These are phyloP conservation scores for Caenorhabditis brenneri DNA, from an alignment of 1,140 invertebrate genomes.

Conservation along the genomic window DNA sequence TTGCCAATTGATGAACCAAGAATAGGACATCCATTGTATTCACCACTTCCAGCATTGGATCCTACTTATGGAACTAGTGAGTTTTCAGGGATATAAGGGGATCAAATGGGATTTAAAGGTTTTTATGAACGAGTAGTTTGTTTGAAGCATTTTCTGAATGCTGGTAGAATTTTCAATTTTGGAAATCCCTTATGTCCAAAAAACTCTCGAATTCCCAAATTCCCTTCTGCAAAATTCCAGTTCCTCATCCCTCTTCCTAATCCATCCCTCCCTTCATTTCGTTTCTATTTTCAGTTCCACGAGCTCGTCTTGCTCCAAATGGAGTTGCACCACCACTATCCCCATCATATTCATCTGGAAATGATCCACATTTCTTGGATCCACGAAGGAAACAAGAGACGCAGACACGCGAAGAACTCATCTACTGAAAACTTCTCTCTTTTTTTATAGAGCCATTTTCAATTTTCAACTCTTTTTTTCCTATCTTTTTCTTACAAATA, in stretches of 20 bases:
- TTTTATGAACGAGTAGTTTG: no score
- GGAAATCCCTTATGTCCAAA: no score
- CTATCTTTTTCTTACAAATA: neutral
- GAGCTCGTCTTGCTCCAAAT: conserved; percentile 38
- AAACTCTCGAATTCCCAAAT: no score
- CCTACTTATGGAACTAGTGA: conserved; percentile 36
- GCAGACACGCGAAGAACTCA: conserved; percentile 55
- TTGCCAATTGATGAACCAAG: conserved; percentile 23
- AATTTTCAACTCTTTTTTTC: neutral
- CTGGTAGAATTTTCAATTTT: no score
- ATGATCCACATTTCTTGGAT: conserved; percentile 53
- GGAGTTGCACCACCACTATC: conserved; percentile 12
- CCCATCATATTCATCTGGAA: conserved; percentile 43
- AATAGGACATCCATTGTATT: conserved; percentile 1
- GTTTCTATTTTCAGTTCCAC: conserved; percentile 38
- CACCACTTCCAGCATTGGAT: neutral
- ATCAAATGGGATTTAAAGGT: no score
- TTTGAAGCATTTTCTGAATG: no score
- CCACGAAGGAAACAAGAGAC: conserved; percentile 51
- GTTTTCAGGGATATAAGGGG: neutral
- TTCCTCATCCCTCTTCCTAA: neutral
- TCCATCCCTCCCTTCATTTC: neutral
- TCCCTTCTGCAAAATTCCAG: neutral
- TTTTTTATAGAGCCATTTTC: no score
- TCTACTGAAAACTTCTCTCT: conserved; percentile 33